A percentile compares a stretch with the other conserved stretches of the same genome.
phyloP scores from a whole-genome alignment of 2,113 vertebrate genomes.

The Pangasianodon hypophthalmus region DNA sequence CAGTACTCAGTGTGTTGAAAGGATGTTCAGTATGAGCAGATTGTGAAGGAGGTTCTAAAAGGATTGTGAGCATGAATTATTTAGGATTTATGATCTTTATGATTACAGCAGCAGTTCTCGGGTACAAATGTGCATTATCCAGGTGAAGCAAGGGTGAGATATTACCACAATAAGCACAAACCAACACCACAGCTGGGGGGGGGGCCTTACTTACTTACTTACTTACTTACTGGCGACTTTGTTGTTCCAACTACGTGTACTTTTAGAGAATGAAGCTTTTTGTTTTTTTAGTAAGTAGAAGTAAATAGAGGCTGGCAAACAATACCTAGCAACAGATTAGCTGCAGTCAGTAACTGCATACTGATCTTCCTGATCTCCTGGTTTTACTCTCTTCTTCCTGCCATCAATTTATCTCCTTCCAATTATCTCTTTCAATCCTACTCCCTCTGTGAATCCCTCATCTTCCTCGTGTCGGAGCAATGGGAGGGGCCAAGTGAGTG shows the following conservation, averaged over 20 bases:
- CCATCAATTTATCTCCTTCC: not conserved
- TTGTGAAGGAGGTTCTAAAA: not conserved
- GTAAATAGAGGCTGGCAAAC: not conserved
- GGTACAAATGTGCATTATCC: not conserved
- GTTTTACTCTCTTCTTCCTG: not conserved
- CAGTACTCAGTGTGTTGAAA: not conserved
- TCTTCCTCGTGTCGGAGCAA: not conserved
- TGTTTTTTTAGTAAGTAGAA: not conserved
- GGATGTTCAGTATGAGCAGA: not conserved
- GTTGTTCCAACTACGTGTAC: not conserved
- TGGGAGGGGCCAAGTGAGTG: constrained; percentile 25
- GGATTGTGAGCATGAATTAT: not conserved
- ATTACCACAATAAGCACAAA: not conserved
- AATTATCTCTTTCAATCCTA: not conserved
- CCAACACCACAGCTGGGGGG: not conserved
- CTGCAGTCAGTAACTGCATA: not conserved
- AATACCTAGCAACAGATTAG: not conserved
- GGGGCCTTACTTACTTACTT: too few relatives aligned
- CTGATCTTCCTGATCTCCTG: not conserved
- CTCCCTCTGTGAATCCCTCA: not conserved
- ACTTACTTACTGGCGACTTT: not conserved
- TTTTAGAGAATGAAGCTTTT: not conserved
- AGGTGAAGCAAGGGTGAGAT: not conserved
- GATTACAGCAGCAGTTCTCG: not conserved
- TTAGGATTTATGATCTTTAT: not conserved